These are phyloP conservation scores for Epizoanthus scotinus DNA, from an alignment of 92 coral and sea anemone species.

Conservation along the genomic window DNA sequence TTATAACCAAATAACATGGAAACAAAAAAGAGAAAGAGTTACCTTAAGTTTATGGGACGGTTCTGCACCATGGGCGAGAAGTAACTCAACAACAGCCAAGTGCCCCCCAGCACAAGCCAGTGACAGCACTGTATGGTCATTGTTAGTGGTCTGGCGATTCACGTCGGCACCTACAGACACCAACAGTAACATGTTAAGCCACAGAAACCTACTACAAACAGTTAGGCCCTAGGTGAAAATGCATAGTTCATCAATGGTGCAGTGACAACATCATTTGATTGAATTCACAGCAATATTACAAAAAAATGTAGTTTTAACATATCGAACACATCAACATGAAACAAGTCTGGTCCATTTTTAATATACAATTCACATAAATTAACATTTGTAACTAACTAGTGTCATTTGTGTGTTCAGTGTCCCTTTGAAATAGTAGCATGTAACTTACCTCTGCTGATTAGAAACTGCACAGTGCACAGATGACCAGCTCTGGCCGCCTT, in stretches of 20 bases:
- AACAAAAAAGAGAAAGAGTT: background rate
- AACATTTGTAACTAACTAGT: too few relatives aligned
- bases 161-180: conserved; percentile 87
- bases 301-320: too few relatives aligned
- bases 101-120: conserved; percentile 99
- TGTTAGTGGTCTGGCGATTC: conserved; percentile 90
- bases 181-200: background rate
- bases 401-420: too few relatives aligned
- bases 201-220: background rate
- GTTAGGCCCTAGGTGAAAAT: background rate
- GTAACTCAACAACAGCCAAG: conserved; percentile 92
- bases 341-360: too few relatives aligned
- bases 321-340: too few relatives aligned
- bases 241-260: background rate
- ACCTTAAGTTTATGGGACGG: conserved; percentile 97
- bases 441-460: conserved; percentile 87
- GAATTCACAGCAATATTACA: too few relatives aligned
- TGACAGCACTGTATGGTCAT: conserved; percentile 97
- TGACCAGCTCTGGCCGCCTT: conserved; percentile 99
- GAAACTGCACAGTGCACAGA: conserved; percentile 95
- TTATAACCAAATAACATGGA: background rate
- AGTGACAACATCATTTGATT: too few relatives aligned
- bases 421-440: too few relatives aligned
- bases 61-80: conserved; percentile 95
- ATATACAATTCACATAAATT: too few relatives aligned